Evolutionary conservation across 2,888 invertebrate genomes (phyloP).

Genomic region (Ashinkailepas kermadecensis): DNA sequence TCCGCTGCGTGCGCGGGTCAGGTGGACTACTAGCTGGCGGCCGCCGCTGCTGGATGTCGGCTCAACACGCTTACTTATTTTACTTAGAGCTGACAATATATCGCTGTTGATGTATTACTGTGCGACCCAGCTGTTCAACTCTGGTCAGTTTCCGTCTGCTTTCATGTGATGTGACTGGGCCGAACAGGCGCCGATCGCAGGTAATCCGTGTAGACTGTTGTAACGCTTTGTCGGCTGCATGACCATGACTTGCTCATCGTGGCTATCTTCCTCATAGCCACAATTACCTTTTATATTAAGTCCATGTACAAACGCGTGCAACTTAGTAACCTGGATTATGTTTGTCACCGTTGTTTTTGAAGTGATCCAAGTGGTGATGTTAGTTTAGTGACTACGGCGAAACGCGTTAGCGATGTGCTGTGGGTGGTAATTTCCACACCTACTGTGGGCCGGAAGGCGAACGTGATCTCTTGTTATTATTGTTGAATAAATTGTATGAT

Average conservation of each 20-base stretch:
- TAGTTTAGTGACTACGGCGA: neutral
- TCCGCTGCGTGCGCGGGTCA: too few relatives aligned
- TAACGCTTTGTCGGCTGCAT: conserved; percentile 17
- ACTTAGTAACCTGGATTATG: neutral
- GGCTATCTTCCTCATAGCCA: conserved; percentile 14
- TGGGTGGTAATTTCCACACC: neutral
- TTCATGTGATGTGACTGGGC: conserved; percentile 17
- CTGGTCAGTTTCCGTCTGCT: conserved; percentile 12
- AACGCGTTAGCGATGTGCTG: neutral
- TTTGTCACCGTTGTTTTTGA: neutral
- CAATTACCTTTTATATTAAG: conserved; percentile 20
- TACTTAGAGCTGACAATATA: neutral
- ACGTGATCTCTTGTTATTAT: conserved; percentile 16
- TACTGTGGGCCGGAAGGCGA: neutral
- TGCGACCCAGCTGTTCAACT: conserved; percentile 12
- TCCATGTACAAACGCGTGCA: conserved; percentile 16
- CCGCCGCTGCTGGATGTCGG: too few relatives aligned
- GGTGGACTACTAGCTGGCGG: too few relatives aligned
- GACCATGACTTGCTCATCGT: conserved; percentile 20
- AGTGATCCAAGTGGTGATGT: conserved; percentile 9
- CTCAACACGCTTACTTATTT: conserved; percentile 3
- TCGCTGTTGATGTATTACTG: conserved; percentile 8
- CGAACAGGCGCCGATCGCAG: neutral
- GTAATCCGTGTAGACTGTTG: neutral
- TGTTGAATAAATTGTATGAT: conserved; percentile 22